Evolutionary conservation across 2,113 vertebrate genomes (phyloP), one percentile per base, ranked within the genome.

Genomic region (Zosterops lateralis): DNA sequence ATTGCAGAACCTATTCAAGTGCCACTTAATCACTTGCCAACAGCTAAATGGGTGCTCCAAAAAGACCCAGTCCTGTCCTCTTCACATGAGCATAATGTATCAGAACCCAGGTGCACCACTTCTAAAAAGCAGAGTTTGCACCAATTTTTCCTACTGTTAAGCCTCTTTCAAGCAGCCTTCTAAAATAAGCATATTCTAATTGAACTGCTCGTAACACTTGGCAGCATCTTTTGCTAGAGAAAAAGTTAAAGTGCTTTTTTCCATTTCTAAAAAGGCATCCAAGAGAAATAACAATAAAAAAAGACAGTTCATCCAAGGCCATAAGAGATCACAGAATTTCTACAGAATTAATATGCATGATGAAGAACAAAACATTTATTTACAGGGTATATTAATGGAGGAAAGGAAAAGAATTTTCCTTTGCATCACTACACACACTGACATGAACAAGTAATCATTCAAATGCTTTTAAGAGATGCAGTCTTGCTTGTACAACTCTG

Each of bases 381-480:
- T 96, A 84, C 78, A 88, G 53, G 28, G 28, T 67, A 9, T 78
- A 81, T 87, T 90, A 93, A 84, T 24, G 38, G 44, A 75, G 80
- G 64, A 84, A 93, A 80, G 74, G 60, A 84, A 71, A 91, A 92
- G 58, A 78, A 57, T 86, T 92, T 92, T 90, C 81, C 65, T 81
- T 83, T 81, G 85, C 94, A 91, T 88, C 89, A 94, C 76, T 94
- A 92, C 74, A 70, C 92, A 91, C 56, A 42, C 76, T 75, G 94
- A 91, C 91, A 85, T 47, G 90, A 95, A 76, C 84, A 95, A 96
- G 91, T 70, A 95, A 97, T 97, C 95, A 92, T 88, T 96, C 95
- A 97, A 85, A 95, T 79, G 89, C 89, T 96, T 94, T 96, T 96
- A 97, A 93, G 91, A 97, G 82, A 92, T 91, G 79, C 93, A 94